Evolutionary conservation across 1,140 invertebrate genomes (phyloP), one percentile per base, ranked within the genome.

Genomic region (Steinernema khuongi): DNA sequence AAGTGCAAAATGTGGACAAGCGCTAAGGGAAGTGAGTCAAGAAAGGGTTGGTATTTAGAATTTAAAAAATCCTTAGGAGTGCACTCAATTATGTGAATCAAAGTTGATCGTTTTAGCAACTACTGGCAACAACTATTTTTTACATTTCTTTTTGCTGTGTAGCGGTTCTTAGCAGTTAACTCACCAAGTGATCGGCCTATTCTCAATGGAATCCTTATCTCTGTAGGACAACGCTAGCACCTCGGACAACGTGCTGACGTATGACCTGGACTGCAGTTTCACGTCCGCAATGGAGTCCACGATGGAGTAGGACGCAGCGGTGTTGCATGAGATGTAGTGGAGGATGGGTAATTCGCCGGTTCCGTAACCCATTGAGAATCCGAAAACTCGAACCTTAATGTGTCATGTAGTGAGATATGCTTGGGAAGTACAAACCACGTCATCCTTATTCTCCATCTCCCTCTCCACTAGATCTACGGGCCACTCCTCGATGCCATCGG

Each of bases 401-500:
- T 4, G 18, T 67, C 30, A 76, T 17, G 30, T 19, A 67, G 68
- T 18, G 0, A 29, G 19, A 28, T 68, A 43, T 29, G 50, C 32
- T n/a, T 67, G 31, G 28, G 22, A 32, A 67, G 26, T 71, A 81
- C 80, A 19, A 72, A 66, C 66, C n/a, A 77, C 77, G 26, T 81
- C 70, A 1, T 72, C 75, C 72, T 79, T 68, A 0, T 72, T 67
- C 26, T 72, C 30, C n/a, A 76, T 75, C 43, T 80, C 75, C 30
- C 82, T 43, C 31, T 79, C 67, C 17, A 85, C 72, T 19, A 80
- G 79, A 19, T 77, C 73, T 1, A 68, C 73, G 14, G 83, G 82
- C 83, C 83, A 85, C 32, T 85, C 80, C 50, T 84, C 83, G 28
- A 84, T 73, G 31, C 83, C 83, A 75, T 84, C 83, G 7, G 83